Conservation (phyloP, 53 echinoderm and acorn worm species). For the Arbacia lixula region DNA sequence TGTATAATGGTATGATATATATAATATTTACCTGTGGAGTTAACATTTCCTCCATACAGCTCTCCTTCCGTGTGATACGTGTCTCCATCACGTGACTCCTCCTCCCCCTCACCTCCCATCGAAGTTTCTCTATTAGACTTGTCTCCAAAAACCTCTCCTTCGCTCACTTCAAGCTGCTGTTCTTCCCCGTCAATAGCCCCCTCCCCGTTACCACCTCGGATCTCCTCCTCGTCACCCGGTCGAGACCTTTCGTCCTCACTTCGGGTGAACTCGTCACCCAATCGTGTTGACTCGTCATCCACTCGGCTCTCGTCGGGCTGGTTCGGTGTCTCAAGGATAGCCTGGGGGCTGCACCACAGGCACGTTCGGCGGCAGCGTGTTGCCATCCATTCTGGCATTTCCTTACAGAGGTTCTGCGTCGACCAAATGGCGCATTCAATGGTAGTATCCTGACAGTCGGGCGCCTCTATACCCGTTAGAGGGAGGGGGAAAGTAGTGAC, state of each 20-base stretch:
- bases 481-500: background rate
- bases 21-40: conserved; percentile 31
- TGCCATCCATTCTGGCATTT: conserved; percentile 35
- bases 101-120: background rate
- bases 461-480: background rate
- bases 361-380: conserved; percentile 34
- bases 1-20: too few species aligned
- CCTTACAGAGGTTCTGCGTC: conserved; percentile 41
- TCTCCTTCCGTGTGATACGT: conserved; percentile 23
- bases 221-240: conserved; percentile 16
- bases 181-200: background rate
- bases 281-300: background rate
- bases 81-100: too few species aligned
- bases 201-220: background rate
- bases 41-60: conserved; percentile 41
- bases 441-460: conserved; percentile 56
- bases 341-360: conserved; percentile 46
- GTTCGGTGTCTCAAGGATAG: background rate
- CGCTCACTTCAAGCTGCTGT: conserved; percentile 3
- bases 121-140: conserved; percentile 14
- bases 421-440: conserved; percentile 71
- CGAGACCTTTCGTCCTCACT: conserved; percentile 10
- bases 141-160: conserved; percentile 35
- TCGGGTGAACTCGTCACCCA: conserved; percentile 16
- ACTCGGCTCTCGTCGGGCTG: conserved; percentile 10